Evolutionary conservation across 2,888 invertebrate species (phyloP).

Genomic region (Nymphalis urticae): DNA sequence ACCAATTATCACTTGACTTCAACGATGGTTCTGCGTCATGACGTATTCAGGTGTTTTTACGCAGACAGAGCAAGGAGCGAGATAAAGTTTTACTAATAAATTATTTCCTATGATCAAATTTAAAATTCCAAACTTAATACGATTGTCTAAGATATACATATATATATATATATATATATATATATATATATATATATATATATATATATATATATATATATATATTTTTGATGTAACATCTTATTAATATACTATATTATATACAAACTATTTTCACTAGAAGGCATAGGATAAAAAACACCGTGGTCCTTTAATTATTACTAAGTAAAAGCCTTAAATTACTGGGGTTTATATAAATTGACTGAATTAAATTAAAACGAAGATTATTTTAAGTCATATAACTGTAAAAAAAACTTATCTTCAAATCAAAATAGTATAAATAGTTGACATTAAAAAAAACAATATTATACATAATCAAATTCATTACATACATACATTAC

Average conservation of each 20-base stretch:
- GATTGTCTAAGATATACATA: conserved; percentile 45
- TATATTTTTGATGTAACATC: conserved; percentile 28
- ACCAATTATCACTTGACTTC: too few relatives aligned
- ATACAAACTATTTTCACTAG: conserved; percentile 47
- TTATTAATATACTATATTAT: conserved; percentile 42
- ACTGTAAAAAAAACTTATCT: too few relatives aligned
- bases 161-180: conserved; percentile 46
- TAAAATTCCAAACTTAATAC: conserved; percentile 31
- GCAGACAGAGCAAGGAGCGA: too few relatives aligned
- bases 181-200: conserved; percentile 43
- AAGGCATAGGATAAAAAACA: conserved; percentile 70
- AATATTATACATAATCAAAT: background rate
- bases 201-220: conserved; percentile 49
- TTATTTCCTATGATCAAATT: conserved; percentile 28
- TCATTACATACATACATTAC: too few relatives aligned
- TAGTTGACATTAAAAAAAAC: background rate
- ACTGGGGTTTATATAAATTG: conserved; percentile 50
- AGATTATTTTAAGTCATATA: background rate
- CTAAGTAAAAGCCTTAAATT: conserved; percentile 42
- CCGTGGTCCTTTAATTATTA: conserved; percentile 65
- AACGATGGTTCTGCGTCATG: too few relatives aligned
- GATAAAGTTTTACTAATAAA: too few relatives aligned
- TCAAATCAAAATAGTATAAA: background rate
- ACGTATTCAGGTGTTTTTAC: too few relatives aligned
- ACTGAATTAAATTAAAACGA: conserved; percentile 36